These are phyloP conservation scores for Cyrtonyx montezumae DNA, from an alignment of 2,113 vertebrate genomes.

Conservation along the genomic window DNA sequence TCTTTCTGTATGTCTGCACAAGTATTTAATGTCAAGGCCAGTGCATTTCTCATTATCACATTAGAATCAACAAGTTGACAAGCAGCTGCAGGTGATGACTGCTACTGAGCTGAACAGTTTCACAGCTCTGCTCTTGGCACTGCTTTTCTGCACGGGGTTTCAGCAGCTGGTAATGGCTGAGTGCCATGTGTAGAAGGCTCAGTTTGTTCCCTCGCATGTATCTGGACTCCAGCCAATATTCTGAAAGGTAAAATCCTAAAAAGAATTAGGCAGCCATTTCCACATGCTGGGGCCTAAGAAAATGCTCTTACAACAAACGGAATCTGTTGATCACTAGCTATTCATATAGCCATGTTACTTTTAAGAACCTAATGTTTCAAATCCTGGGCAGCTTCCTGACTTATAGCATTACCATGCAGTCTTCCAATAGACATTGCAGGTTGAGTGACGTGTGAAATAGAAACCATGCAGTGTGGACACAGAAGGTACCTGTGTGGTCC, in stretches of 20 bases:
- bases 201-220: neutral
- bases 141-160: neutral
- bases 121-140: constrained; percentile 1
- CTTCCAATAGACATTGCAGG: neutral
- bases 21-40: neutral
- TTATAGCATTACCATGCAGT: neutral
- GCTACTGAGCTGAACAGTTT: constrained; percentile 11
- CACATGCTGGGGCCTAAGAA: neutral
- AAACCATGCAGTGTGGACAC: too few species aligned
- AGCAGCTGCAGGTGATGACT: constrained; percentile 42
- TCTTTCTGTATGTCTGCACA: neutral
- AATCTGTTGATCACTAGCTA: neutral
- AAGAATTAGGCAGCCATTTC: neutral
- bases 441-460: neutral
- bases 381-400: neutral
- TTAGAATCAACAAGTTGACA: constrained; percentile 27
- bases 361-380: neutral
- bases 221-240: constrained; percentile 14
- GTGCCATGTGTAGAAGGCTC: neutral
- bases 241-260: neutral
- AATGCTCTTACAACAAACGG: neutral
- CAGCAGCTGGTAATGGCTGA: constrained; percentile 4
- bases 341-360: neutral
- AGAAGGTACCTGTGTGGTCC: neutral
- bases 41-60: constrained; percentile 17